Evolutionary conservation across 92 coral and sea anemone species (phyloP).

Genomic region (Bergia sp.): DNA sequence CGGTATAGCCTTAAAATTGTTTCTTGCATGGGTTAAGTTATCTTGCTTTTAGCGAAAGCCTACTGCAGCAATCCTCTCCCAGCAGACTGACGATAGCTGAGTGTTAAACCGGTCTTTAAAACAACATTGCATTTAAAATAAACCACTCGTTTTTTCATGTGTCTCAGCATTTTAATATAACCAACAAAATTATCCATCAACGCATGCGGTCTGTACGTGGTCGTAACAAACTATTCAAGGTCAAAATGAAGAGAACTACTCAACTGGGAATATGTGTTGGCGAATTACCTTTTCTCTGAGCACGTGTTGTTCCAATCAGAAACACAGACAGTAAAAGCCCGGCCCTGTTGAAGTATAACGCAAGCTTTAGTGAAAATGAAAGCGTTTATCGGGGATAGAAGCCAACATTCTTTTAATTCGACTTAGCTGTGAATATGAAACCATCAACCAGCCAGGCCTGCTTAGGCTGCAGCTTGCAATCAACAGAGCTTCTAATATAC

Average conservation of each 20-base stretch:
- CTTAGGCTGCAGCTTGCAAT: neutral
- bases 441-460: neutral
- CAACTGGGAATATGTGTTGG: neutral
- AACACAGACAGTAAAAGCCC: neutral
- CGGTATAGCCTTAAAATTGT: too few species aligned
- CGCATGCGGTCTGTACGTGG: neutral
- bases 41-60: too few species aligned
- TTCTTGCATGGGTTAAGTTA: too few species aligned
- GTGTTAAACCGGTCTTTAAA: neutral
- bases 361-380: neutral
- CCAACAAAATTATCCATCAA: constrained; percentile 5
- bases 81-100: neutral
- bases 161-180: neutral
- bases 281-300: constrained; percentile 17
- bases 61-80: neutral
- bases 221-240: constrained; percentile 5
- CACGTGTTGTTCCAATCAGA: constrained; percentile 25
- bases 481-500: constrained; percentile 1
- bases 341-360: constrained; percentile 18
- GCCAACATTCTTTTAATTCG: constrained; percentile 24
- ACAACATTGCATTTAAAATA: neutral
- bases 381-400: neutral
- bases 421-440: neutral
- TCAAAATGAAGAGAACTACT: neutral
- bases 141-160: neutral